phyloP scores from a whole-genome alignment of 2,888 invertebrate species.

The Trachelus iudaicus region DNA sequence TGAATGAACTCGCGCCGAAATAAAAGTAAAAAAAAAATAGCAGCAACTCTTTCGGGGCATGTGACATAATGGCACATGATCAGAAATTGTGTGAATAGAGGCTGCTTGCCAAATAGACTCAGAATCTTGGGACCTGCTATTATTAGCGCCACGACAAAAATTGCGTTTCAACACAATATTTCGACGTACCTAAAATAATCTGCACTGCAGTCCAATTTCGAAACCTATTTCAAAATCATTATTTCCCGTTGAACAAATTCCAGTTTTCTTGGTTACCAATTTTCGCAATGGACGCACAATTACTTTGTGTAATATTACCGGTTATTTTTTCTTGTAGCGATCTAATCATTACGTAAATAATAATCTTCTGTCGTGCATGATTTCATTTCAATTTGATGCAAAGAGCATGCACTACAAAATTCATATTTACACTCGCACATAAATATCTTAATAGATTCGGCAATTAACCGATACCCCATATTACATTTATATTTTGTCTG shows the following conservation, averaged over 20 bases:
- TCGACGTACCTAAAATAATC: background rate
- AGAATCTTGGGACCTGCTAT: slow-evolving; percentile 14
- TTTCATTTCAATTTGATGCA: background rate
- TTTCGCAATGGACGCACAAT: background rate
- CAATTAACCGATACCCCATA: background rate
- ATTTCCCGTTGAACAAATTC: slow-evolving; percentile 2
- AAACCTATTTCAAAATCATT: slow-evolving; percentile 5
- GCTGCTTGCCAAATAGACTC: slow-evolving; percentile 32
- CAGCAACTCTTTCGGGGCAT: slow-evolving; percentile 3
- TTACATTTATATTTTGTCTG: slow-evolving; percentile 32
- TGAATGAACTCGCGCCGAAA: background rate
- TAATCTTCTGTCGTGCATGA: background rate
- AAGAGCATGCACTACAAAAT: background rate
- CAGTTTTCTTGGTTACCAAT: background rate
- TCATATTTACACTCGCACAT: background rate
- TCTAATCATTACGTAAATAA: background rate
- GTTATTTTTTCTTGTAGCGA: background rate
- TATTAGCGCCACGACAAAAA: slow-evolving; percentile 9
- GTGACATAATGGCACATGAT: slow-evolving; percentile 31
- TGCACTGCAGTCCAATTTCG: background rate
- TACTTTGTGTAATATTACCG: background rate
- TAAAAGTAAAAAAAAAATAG: background rate
- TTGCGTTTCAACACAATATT: slow-evolving; percentile 19
- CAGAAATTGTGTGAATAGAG: slow-evolving; percentile 31
- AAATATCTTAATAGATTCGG: background rate